Base-by-base conservation (phyloP, 2,888 invertebrate genomes). In the Drosophila antonietae region DNA sequence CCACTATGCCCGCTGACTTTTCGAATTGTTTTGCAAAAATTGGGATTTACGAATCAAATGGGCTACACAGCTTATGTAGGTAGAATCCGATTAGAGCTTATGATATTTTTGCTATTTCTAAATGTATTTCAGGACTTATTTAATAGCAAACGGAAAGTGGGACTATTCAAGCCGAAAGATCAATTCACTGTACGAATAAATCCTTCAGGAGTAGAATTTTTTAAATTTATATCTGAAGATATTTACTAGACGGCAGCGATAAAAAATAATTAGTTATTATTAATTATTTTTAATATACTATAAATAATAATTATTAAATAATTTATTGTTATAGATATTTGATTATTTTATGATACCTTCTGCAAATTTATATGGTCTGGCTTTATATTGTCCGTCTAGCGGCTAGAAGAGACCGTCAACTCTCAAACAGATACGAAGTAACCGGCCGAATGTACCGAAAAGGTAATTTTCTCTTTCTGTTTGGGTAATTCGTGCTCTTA, bases 31-130 rank as follows among this genome's bases (percentile, higher is more conserved):
- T 68, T 93, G 2, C 60, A 82, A 15, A 84, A 90, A 2, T 68
- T 94, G n/a, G 92, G 91, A 1, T 77, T 94, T 3, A 85, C 69
- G 8, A 91, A 89, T 68, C 33, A 33, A 7, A 77, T 80, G 52
- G 93, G 93, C 3, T 93, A 93, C 73, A 49, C 56, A 41, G 90
- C 91, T 35, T 72, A 82, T 58, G 92, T 92, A 66, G 81, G 80
- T 18, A 6, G 0, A 8, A 10, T 7, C 14, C 14, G 18, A 7
- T 35, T 51, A 51, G 0, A 4, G 8, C 3, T 1, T 35, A 18
- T 18, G 3, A 18, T 8, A 18, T 35, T 33, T 51, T 3, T 33
- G 14, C 10, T 10, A 51, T 51, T 18, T 18, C 8, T 14, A 35
- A 20, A 18, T 35, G 14, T 51, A 14, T 51, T 67, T 23, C 44